Percentiles rank a stretch among this genome's conserved stretches.
Conservation (phyloP, 1,140 invertebrate genomes). For the Papilio machaon region DNA sequence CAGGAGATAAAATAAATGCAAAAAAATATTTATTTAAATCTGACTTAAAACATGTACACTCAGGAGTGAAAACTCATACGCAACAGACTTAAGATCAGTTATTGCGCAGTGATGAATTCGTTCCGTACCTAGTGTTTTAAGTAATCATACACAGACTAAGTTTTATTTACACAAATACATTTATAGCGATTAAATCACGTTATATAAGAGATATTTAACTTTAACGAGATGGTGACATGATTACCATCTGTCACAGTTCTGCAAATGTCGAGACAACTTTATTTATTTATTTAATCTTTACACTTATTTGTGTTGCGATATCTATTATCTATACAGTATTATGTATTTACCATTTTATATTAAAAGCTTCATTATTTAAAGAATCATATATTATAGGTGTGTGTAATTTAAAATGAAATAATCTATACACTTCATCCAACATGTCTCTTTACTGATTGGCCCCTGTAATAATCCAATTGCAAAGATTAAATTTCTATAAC, state of each 20-base stretch:
- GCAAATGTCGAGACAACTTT: background rate
- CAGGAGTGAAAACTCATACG: background rate
- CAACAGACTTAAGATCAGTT: background rate
- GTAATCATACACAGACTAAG: background rate
- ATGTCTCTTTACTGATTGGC: no score
- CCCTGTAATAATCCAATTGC: no score
- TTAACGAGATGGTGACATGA: background rate
- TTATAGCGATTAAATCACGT: background rate
- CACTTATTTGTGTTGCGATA: background rate
- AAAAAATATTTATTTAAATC: background rate
- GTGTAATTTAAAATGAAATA: background rate
- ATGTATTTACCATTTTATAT: background rate
- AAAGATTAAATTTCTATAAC: no score
- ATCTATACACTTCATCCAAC: background rate
- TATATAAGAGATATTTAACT: slow-evolving; percentile 9
- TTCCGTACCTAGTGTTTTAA: no score
- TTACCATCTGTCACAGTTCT: background rate
- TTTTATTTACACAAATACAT: background rate
- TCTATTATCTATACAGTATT: background rate
- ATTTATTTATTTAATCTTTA: slow-evolving; percentile 23
- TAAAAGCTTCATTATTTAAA: background rate
- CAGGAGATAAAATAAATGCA: background rate
- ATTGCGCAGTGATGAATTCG: no score
- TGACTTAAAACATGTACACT: background rate
- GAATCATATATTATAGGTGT: no score